Evolutionary conservation across 2,113 vertebrate genomes (phyloP).

Genomic region (Gymnarchus niloticus): DNA sequence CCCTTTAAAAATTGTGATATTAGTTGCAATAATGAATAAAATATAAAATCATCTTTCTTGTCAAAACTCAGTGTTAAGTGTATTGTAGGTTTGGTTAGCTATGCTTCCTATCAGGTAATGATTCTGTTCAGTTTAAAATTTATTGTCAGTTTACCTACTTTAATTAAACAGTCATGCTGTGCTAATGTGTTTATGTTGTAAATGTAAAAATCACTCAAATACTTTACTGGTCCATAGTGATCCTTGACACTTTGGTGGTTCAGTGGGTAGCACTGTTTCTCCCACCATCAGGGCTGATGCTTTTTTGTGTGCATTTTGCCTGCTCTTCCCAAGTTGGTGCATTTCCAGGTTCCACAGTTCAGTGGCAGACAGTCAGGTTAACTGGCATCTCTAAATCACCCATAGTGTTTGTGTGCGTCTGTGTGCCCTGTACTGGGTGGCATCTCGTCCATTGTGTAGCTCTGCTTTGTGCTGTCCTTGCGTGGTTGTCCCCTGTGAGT

Average conservation of each 20-base stretch:
- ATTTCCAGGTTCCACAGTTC: not conserved
- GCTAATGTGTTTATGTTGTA: not conserved
- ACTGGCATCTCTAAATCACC: no score
- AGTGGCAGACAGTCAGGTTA: no score
- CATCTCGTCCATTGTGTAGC: no score
- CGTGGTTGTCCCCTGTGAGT: not conserved
- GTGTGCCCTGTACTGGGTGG: not conserved
- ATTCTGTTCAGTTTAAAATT: not conserved
- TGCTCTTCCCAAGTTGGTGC: not conserved
- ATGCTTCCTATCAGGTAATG: not conserved
- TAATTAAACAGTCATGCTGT: not conserved
- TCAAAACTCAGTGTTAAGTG: not conserved
- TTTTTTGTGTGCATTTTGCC: not conserved
- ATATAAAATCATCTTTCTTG: not conserved
- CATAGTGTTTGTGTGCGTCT: not conserved
- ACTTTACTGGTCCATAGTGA: not conserved
- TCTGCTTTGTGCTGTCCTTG: not conserved
- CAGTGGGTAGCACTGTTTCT: not conserved
- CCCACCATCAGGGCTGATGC: not conserved
- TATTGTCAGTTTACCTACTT: not conserved
- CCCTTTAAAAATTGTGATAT: not conserved
- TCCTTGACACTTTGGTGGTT: not conserved
- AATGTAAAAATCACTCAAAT: not conserved
- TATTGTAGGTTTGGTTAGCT: not conserved
- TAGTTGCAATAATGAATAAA: not conserved